Percentiles rank a stretch among this genome's conserved stretches.
phyloP scores from a whole-genome alignment of 2,113 vertebrate genomes.

The Pavo muticus region DNA sequence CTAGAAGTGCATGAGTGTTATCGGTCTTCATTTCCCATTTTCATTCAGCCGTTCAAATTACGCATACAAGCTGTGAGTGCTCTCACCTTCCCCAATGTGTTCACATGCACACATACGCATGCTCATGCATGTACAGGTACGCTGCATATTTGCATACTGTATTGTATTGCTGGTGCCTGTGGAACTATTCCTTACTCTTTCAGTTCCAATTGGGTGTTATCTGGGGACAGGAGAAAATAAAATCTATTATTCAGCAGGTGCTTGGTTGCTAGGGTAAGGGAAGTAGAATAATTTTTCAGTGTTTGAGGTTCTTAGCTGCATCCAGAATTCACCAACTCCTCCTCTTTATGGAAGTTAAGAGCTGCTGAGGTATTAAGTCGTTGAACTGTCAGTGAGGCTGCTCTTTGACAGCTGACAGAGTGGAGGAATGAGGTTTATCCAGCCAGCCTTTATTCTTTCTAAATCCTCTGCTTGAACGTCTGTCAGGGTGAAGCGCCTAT shows the following conservation, averaged over 20 bases:
- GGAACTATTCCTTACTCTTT: background rate
- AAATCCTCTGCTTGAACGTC: conserved; percentile 63
- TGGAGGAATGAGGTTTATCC: conserved; percentile 66
- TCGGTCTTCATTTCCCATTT: background rate
- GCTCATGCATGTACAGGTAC: background rate
- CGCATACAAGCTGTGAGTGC: background rate
- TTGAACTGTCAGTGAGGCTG: conserved; percentile 61
- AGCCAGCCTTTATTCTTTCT: conserved; percentile 68
- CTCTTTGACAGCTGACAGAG: conserved; percentile 71
- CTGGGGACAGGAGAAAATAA: conserved; percentile 5
- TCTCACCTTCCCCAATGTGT: background rate
- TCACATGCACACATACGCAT: rapidly evolving
- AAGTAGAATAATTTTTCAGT: conserved; percentile 41
- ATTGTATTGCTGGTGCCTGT: rapidly evolving
- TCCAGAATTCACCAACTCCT: conserved; percentile 42
- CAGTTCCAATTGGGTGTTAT: background rate
- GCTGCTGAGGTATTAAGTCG: conserved; percentile 57
- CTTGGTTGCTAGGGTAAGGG: conserved; percentile 25
- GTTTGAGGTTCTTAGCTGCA: conserved; percentile 43
- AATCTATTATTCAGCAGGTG: conserved; percentile 15
- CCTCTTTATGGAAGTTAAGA: conserved; percentile 60
- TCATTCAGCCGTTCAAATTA: background rate
- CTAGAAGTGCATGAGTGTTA: background rate
- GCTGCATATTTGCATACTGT: rapidly evolving
- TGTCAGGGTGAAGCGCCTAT: conserved; percentile 56